A percentile compares a stretch with the other conserved stretches of the same genome.
Evolutionary conservation across 2,797 vertebrate genomes (phyloP).

Genomic region (Triplophysa bombifrons): DNA sequence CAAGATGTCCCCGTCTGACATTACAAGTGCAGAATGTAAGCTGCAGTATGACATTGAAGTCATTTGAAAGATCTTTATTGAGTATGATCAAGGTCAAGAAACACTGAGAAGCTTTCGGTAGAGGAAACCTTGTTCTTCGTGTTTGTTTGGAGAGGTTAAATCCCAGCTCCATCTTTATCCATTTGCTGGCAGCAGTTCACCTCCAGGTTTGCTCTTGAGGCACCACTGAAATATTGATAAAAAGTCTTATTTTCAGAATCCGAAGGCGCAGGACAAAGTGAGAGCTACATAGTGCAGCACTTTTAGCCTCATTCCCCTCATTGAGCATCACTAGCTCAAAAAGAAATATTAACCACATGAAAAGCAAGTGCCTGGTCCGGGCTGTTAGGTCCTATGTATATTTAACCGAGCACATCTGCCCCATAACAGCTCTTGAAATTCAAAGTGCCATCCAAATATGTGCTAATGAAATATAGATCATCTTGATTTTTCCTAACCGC

Average conservation of each 20-base stretch:
- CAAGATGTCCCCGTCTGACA: constrained; percentile 71
- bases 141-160: constrained; percentile 95
- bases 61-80: constrained; percentile 68
- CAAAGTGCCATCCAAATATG: constrained; percentile 64
- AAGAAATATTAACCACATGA: constrained; percentile 79
- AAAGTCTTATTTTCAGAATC: constrained; percentile 76
- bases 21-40: constrained; percentile 60
- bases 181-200: constrained; percentile 95
- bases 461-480: constrained; percentile 55
- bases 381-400: constrained; percentile 79
- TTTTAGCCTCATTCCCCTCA: constrained; percentile 70
- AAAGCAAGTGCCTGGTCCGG: constrained; percentile 75
- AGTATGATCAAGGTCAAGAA: constrained; percentile 73
- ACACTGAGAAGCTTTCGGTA: constrained; percentile 57
- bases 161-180: constrained; percentile 92
- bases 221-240: constrained; percentile 99
- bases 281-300: constrained; percentile 67
- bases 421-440: constrained; percentile 69
- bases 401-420: constrained; percentile 75
- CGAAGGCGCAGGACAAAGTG: constrained; percentile 65
- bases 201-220: constrained; percentile 94
- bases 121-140: constrained; percentile 63
- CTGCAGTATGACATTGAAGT: constrained; percentile 68
- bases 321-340: constrained; percentile 74
- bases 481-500: constrained; percentile 37